phyloP scores from a whole-genome alignment of 30 jellyfish, hydroid and myxozoan genomes.

The Rhopilema esculentum region DNA sequence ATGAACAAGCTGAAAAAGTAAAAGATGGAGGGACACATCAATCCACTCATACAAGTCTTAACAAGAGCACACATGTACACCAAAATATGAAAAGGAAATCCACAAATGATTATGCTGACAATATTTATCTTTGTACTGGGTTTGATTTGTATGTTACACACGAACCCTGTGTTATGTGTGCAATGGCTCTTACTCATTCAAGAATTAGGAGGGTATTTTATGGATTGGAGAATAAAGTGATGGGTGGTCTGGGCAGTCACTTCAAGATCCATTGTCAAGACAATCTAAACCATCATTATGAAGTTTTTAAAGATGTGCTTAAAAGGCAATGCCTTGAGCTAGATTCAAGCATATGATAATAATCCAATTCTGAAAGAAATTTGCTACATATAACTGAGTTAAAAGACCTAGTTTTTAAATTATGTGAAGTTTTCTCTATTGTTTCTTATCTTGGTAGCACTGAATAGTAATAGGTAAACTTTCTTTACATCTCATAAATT shows the following conservation, averaged over 20 bases:
- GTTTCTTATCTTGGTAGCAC: too few species aligned
- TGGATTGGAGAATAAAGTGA: constrained; percentile 35
- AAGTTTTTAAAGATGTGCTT: constrained; percentile 66
- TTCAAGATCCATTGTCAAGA: constrained; percentile 77
- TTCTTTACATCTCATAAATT: too few species aligned
- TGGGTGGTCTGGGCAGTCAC: constrained; percentile 84
- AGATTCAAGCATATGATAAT: background rate
- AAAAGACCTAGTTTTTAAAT: too few species aligned
- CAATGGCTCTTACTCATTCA: constrained; percentile 95
- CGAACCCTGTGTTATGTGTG: constrained; percentile 95
- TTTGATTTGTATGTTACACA: constrained; percentile 76
- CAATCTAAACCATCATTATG: constrained; percentile 90
- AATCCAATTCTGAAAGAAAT: background rate
- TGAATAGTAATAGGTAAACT: too few species aligned
- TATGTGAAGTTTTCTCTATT: too few species aligned
- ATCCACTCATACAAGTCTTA: too few species aligned
- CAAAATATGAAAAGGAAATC: constrained; percentile 19
- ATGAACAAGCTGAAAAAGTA: background rate
- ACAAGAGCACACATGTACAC: background rate
- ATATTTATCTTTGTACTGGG: constrained; percentile 82
- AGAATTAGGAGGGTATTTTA: constrained; percentile 87
- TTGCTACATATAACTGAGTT: too few species aligned
- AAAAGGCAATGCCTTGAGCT: constrained; percentile 27
- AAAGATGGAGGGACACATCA: background rate
- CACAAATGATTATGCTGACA: background rate